Evolutionary conservation across 1,140 invertebrate genomes (phyloP).

Genomic region (Eriocheir sinensis): DNA sequence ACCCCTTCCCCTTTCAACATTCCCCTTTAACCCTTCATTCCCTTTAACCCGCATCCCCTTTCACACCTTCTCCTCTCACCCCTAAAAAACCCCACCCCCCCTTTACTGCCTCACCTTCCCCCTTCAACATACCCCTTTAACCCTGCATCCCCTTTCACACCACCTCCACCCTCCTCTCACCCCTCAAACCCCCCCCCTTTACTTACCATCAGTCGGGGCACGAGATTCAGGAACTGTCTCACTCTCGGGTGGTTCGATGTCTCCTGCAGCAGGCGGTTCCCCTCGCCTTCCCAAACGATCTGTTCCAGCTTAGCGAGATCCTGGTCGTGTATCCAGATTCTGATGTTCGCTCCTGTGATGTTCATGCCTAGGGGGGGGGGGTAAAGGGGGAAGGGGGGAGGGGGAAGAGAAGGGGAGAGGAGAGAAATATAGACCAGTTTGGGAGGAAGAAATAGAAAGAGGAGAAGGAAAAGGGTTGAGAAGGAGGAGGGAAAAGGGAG

Average conservation of each 20-base stretch:
- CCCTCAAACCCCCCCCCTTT: not conserved
- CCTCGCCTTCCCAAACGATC: constrained; percentile 94
- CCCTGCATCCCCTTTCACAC: no score
- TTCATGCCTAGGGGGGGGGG: constrained; percentile 82
- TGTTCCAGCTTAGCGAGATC: constrained; percentile 91
- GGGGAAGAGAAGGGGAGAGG: no score
- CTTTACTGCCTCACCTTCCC: no score
- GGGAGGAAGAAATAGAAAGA: not conserved
- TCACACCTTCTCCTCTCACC: no score
- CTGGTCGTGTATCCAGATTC: constrained; percentile 95
- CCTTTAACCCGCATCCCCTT: no score
- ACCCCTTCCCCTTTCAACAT: no score
- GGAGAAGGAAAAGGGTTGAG: not conserved
- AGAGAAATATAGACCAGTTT: no score
- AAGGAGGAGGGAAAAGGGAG: not conserved
- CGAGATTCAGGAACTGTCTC: constrained; percentile 90
- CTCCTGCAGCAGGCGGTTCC: constrained; percentile 89
- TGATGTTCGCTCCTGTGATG: constrained; percentile 92
- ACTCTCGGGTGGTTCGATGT: constrained; percentile 91
- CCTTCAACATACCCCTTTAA: no score
- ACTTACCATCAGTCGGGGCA: constrained; percentile 93
- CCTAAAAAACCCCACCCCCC: no score
- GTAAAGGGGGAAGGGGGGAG: not conserved
- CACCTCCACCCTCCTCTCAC: not conserved
- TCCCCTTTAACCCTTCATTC: no score